These are phyloP conservation scores for Aegypius monachus DNA, from an alignment of 2,113 vertebrate genomes.

Conservation along the genomic window DNA sequence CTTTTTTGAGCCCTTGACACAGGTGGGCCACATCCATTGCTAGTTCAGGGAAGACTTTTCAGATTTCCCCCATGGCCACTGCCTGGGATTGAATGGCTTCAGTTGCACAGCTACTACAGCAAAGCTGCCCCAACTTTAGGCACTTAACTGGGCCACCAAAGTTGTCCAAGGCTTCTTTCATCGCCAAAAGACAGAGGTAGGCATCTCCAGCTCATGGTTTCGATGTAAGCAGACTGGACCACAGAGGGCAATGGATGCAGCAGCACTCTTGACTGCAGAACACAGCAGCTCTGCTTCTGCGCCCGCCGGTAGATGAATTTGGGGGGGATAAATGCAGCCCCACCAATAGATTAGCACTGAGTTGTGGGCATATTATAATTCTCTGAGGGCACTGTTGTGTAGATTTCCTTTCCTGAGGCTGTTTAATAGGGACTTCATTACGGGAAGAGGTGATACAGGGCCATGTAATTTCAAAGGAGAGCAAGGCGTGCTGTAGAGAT, in stretches of 20 bases:
- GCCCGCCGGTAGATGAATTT: neutral
- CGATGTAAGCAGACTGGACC: neutral
- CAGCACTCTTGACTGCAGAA: neutral
- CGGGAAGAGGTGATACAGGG: neutral
- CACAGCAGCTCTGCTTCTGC: neutral
- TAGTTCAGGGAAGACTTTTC: neutral
- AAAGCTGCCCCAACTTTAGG: neutral
- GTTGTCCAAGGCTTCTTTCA: neutral
- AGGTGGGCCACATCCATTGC: neutral
- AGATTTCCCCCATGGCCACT: neutral
- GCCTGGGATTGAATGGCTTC: neutral
- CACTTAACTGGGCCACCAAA: neutral
- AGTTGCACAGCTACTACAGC: neutral
- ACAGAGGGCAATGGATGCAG: neutral
- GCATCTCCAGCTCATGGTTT: neutral
- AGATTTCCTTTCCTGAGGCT: neutral
- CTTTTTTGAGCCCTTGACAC: neutral
- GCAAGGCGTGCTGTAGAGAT: constrained; percentile 1
- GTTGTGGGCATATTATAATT: neutral
- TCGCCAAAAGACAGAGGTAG: neutral
- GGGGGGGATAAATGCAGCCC: neutral
- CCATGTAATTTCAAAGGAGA: constrained; percentile 9
- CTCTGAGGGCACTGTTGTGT: neutral
- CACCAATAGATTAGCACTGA: neutral
- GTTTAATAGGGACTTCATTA: neutral